Percentiles rank a stretch among this genome's conserved stretches.
Evolutionary conservation across 2,888 invertebrate species (phyloP).

Genomic region (Leptura quadrifasciata): DNA sequence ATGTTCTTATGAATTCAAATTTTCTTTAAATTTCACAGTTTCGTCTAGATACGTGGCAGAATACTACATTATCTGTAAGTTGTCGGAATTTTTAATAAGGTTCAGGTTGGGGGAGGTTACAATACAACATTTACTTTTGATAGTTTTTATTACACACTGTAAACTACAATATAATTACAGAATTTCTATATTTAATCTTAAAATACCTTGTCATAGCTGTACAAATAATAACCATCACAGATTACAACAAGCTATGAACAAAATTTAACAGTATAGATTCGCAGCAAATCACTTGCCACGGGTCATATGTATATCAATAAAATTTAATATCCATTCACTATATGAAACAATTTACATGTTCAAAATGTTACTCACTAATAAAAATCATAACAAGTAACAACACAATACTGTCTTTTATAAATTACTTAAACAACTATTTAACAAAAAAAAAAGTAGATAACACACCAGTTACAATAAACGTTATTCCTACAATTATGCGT

Average conservation of each 20-base stretch:
- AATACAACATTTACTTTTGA: slow-evolving; percentile 25
- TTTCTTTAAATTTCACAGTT: no score
- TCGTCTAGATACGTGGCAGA: no score
- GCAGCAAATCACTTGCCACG: slow-evolving; percentile 35
- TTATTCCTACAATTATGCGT: slow-evolving; percentile 40
- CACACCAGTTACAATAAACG: slow-evolving; percentile 30
- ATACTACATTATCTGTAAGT: no score
- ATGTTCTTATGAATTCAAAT: no score
- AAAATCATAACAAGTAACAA: slow-evolving; percentile 57
- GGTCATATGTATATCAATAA: slow-evolving; percentile 39
- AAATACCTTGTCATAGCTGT: slow-evolving; percentile 67
- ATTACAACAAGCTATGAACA: slow-evolving; percentile 67
- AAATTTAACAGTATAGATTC: slow-evolving; percentile 36
- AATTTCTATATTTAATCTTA: slow-evolving; percentile 59
- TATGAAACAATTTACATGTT: slow-evolving; percentile 48
- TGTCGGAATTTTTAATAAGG: background rate
- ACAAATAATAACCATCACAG: slow-evolving; percentile 69
- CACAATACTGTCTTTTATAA: slow-evolving; percentile 64
- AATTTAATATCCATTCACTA: slow-evolving; percentile 45
- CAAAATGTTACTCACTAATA: slow-evolving; percentile 31
- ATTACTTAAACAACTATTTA: slow-evolving; percentile 44
- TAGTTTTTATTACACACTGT: slow-evolving; percentile 66
- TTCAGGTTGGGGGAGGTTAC: background rate
- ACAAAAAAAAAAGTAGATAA: slow-evolving; percentile 33
- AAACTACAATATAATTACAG: slow-evolving; percentile 66